A percentile compares a stretch with the other conserved stretches of the same genome.
Conservation (phyloP, 2,113 vertebrate genomes). For the Calypte anna region DNA sequence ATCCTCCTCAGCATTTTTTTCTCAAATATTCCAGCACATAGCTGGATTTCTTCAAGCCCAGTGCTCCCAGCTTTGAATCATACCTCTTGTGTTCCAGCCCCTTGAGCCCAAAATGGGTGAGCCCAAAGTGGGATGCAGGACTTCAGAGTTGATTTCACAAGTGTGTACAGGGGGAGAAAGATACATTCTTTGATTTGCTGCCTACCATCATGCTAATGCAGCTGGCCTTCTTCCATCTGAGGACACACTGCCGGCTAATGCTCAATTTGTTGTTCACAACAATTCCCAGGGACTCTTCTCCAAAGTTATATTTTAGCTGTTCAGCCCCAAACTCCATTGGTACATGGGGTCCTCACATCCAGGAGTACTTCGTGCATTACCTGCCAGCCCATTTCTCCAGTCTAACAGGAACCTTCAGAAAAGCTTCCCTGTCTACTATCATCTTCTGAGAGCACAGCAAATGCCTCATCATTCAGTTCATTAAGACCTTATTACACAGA, state of each 20-base stretch:
- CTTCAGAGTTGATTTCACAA: not conserved
- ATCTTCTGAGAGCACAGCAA: not conserved
- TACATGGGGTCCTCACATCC: not conserved
- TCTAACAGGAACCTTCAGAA: not conserved
- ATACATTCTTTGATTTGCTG: not conserved
- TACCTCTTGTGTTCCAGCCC: not conserved
- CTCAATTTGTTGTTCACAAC: not conserved
- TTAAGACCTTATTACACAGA: not conserved
- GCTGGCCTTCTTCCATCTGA: accelerated
- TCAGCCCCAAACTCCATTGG: not conserved
- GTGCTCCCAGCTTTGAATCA: not conserved
- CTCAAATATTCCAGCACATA: not conserved
- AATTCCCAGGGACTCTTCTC: not conserved
- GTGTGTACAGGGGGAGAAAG: not conserved
- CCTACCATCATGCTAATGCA: not conserved
- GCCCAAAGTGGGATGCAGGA: not conserved
- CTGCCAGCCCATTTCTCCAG: not conserved
- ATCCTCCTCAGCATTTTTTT: not conserved
- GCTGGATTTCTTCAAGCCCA: not conserved
- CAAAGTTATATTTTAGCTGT: not conserved
- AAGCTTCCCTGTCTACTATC: not conserved
- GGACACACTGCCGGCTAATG: not conserved
- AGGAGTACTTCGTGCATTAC: not conserved
- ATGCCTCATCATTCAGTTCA: not conserved
- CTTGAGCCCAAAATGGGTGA: not conserved